Conservation (phyloP, 2,113 vertebrate species). For the Hippocampus mohnikei region DNA sequence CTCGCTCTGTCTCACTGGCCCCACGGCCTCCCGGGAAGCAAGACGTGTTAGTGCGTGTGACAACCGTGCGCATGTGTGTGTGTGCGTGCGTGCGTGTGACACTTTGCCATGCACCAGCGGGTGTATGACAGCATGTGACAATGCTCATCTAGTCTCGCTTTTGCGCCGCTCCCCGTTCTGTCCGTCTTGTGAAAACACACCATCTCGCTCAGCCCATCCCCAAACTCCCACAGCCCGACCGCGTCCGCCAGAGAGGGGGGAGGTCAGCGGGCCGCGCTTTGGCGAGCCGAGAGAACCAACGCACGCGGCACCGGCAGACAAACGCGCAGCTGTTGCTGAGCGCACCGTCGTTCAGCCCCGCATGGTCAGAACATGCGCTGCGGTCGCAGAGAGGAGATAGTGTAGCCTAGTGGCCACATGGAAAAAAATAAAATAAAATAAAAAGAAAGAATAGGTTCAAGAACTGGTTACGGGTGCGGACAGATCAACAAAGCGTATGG, state of each 20-base stretch:
- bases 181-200: constrained; percentile 25
- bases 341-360: constrained; percentile 56
- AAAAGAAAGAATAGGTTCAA: background rate
- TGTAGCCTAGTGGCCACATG: constrained; percentile 72
- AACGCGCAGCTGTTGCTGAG: constrained; percentile 67
- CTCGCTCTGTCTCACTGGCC: constrained; percentile 65
- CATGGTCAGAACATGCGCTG: constrained; percentile 42
- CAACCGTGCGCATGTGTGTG: constrained; percentile 6
- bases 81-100: constrained; percentile 11
- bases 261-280: constrained; percentile 49
- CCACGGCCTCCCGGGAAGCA: constrained; percentile 56
- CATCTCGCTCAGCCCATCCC: constrained; percentile 7
- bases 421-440: constrained; percentile 14
- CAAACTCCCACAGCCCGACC: constrained; percentile 17
- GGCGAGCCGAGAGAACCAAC: constrained; percentile 41
- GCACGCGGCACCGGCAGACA: constrained; percentile 52
- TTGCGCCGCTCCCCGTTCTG: constrained; percentile 11
- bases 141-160: constrained; percentile 42
- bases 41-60: constrained; percentile 43
- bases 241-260: constrained; percentile 37
- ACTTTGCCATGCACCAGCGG: constrained; percentile 50
- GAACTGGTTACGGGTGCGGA: background rate
- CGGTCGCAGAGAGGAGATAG: constrained; percentile 61
- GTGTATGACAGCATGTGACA: constrained; percentile 62
- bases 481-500: constrained; percentile 17